These are phyloP conservation scores for Montipora efflorescens DNA, from an alignment of 64 coral and sea anemone species.

Conservation along the genomic window DNA sequence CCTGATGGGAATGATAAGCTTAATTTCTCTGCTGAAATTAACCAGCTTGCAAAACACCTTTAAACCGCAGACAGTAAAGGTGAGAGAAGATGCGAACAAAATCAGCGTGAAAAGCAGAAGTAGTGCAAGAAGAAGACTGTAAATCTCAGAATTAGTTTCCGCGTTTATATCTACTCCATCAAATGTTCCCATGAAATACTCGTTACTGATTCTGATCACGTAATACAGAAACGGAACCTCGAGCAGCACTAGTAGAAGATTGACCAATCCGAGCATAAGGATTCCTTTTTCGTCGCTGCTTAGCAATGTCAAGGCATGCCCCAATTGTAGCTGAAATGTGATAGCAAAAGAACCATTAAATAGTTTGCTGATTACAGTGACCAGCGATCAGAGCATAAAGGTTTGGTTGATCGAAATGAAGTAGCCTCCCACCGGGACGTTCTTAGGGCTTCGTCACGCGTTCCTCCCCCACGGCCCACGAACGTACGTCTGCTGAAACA, in stretches of 20 bases:
- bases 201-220: slow-evolving; percentile 52
- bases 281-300: slow-evolving; percentile 64
- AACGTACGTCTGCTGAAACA: too few relatives aligned
- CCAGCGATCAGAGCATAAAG: too few relatives aligned
- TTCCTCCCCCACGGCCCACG: too few relatives aligned
- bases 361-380: too few relatives aligned
- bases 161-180: neutral
- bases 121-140: slow-evolving; percentile 46
- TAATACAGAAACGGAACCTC: slow-evolving; percentile 71
- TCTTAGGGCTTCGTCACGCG: too few relatives aligned
- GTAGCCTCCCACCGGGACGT: too few relatives aligned
- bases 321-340: slow-evolving; percentile 61
- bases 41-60: slow-evolving; percentile 70
- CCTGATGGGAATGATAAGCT: slow-evolving; percentile 61
- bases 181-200: slow-evolving; percentile 21
- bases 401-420: too few relatives aligned
- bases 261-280: slow-evolving; percentile 64
- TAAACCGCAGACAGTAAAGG: slow-evolving; percentile 58
- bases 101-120: slow-evolving; percentile 59
- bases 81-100: slow-evolving; percentile 54
- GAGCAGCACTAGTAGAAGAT: slow-evolving; percentile 60
- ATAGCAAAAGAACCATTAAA: too few relatives aligned
- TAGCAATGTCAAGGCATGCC: slow-evolving; percentile 16
- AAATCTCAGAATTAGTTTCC: neutral
- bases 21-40: slow-evolving; percentile 55